A percentile compares a stretch with the other conserved stretches of the same genome.
Evolutionary conservation across 2,797 vertebrate genomes (phyloP).

Genomic region (Notolabrus celidotus): DNA sequence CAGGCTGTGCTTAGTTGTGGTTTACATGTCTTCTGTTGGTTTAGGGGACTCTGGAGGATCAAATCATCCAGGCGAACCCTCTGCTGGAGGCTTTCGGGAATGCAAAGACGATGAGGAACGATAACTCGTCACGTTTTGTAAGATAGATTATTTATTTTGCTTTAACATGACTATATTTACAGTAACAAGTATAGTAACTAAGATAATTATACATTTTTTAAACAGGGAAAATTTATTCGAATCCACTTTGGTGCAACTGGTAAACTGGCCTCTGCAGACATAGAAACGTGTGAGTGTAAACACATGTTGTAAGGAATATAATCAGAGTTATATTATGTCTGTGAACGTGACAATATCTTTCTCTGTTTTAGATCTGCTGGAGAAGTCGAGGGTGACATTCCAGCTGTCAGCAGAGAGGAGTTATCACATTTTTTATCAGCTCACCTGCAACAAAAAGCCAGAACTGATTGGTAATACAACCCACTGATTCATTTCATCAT

Average conservation of each 20-base stretch:
- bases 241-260: slow-evolving; percentile 88
- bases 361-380: slow-evolving; percentile 81
- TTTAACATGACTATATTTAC: not conserved
- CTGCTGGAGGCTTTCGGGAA: slow-evolving; percentile 69
- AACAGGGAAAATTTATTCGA: slow-evolving; percentile 88
- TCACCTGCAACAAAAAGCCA: slow-evolving; percentile 83
- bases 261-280: slow-evolving; percentile 88
- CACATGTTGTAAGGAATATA: not conserved
- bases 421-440: slow-evolving; percentile 89
- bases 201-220: not conserved
- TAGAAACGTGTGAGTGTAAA: slow-evolving; percentile 87
- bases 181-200: not conserved
- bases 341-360: not conserved
- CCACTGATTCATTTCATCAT: not conserved
- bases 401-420: slow-evolving; percentile 87
- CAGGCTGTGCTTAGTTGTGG: too few relatives aligned
- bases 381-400: slow-evolving; percentile 88
- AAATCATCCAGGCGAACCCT: slow-evolving; percentile 65
- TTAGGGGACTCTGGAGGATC: slow-evolving; percentile 65
- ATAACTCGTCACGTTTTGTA: slow-evolving; percentile 63
- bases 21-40: not conserved
- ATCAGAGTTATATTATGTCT: not conserved
- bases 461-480: slow-evolving; percentile 83
- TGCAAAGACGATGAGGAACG: slow-evolving; percentile 66
- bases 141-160: slow-evolving; percentile 9